Conservation (phyloP, 1,140 invertebrate genomes). For the Cyclina sinensis region DNA sequence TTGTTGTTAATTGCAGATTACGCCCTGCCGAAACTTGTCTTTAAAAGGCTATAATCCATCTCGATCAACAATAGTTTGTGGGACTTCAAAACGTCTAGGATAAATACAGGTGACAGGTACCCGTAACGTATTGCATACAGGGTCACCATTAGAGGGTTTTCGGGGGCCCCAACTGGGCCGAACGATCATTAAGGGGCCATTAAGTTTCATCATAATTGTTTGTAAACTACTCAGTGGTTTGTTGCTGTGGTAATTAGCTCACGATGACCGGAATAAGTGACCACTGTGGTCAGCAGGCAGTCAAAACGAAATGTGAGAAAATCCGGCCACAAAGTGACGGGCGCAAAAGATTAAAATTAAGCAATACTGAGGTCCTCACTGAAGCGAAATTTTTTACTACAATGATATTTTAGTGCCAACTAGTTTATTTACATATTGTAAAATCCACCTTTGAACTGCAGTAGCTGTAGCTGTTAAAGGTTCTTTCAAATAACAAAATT, state of each 20-base stretch:
- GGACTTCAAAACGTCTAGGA: slow-evolving; percentile 38
- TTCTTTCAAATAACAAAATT: too few species aligned
- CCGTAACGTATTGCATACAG: slow-evolving; percentile 58
- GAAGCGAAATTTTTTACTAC: neutral
- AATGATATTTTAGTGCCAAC: too few species aligned
- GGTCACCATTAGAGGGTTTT: slow-evolving; percentile 33
- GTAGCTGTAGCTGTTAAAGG: too few species aligned
- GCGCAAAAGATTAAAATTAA: neutral
- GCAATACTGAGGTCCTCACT: neutral
- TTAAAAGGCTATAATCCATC: slow-evolving; percentile 47
- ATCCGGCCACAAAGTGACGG: neutral
- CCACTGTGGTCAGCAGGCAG: slow-evolving; percentile 53
- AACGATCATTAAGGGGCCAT: slow-evolving; percentile 64
- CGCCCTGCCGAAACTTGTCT: neutral
- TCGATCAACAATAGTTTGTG: neutral
- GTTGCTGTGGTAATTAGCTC: slow-evolving; percentile 45
- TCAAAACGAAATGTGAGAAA: slow-evolving; percentile 59
- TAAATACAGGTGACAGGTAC: slow-evolving; percentile 47
- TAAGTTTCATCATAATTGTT: slow-evolving; percentile 66
- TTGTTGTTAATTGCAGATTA: slow-evolving; percentile 60
- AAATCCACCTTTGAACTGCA: too few species aligned
- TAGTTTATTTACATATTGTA: too few species aligned
- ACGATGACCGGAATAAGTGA: slow-evolving; percentile 41
- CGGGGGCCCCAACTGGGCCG: slow-evolving; percentile 42
- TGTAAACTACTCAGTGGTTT: slow-evolving; percentile 49